Percentiles rank a stretch among this genome's conserved stretches.
Evolutionary conservation across 1,140 invertebrate species (phyloP).

Genomic region (Psix sp.): DNA sequence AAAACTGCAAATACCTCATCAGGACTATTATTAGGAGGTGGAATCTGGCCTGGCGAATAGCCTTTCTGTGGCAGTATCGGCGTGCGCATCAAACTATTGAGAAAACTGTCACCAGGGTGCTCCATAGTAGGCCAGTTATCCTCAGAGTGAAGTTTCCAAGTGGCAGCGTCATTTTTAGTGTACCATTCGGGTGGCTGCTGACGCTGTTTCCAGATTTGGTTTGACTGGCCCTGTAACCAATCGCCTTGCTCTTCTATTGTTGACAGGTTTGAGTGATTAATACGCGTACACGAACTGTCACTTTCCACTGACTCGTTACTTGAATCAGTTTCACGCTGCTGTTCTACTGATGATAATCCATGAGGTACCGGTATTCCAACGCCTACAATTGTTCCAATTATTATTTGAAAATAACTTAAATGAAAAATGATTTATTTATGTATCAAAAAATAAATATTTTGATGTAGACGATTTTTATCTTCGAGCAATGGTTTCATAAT

Average conservation of each 20-base stretch:
- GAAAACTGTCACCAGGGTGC: slow-evolving; percentile 59
- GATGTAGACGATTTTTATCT: too few relatives aligned
- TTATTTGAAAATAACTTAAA: too few relatives aligned
- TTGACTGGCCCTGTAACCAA: slow-evolving; percentile 53
- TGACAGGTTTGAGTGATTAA: slow-evolving; percentile 53
- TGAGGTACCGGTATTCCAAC: slow-evolving; percentile 68
- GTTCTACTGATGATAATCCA: slow-evolving; percentile 44
- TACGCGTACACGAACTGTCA: slow-evolving; percentile 62
- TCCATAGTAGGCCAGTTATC: slow-evolving; percentile 64
- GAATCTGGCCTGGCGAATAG: too few relatives aligned
- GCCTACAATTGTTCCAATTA: slow-evolving; percentile 30
- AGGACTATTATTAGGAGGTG: slow-evolving; percentile 65
- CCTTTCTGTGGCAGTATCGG: slow-evolving; percentile 56
- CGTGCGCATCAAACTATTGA: slow-evolving; percentile 65
- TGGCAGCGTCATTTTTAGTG: slow-evolving; percentile 53
- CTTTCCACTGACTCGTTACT: slow-evolving; percentile 72
- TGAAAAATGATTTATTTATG: too few relatives aligned
- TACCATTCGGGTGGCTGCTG: slow-evolving; percentile 43
- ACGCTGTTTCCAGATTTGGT: slow-evolving; percentile 59
- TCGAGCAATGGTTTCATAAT: too few relatives aligned
- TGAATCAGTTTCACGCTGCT: slow-evolving; percentile 68
- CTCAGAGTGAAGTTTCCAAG: slow-evolving; percentile 62
- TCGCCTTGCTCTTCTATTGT: slow-evolving; percentile 57
- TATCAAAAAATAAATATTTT: too few relatives aligned
- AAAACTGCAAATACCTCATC: slow-evolving; percentile 50